A percentile compares a stretch with the other conserved stretches of the same genome.
Conservation (phyloP, 92 coral and sea anemone species). For the Micromussa lordhowensis region DNA sequence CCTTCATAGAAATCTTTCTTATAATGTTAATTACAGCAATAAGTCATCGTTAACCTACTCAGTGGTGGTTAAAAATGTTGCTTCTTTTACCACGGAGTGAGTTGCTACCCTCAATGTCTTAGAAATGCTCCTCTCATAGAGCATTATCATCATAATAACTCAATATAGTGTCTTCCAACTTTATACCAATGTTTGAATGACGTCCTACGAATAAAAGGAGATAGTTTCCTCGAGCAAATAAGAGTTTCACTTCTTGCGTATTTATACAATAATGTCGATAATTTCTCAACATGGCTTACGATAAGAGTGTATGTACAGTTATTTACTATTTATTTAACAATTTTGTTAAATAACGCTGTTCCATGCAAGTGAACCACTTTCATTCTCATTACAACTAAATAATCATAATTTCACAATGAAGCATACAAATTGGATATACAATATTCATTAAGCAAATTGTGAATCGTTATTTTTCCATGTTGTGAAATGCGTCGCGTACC, state of each 20-base stretch:
- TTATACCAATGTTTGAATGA: not conserved
- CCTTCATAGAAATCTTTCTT: not conserved
- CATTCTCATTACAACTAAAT: not conserved
- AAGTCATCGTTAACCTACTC: not conserved
- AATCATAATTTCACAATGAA: not conserved
- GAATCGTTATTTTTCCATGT: not conserved
- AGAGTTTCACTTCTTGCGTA: not conserved
- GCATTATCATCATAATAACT: not conserved
- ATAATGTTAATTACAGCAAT: not conserved
- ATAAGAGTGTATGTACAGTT: slow-evolving; percentile 8
- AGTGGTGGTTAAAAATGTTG: too few species aligned
- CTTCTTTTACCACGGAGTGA: not conserved
- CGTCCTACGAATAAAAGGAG: not conserved
- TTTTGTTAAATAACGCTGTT: slow-evolving; percentile 10
- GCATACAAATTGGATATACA: not conserved
- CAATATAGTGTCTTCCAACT: not conserved
- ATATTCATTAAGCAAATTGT: not conserved
- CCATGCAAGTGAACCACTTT: not conserved
- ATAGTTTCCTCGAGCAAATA: not conserved
- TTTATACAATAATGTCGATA: not conserved
- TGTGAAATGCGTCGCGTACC: not conserved
- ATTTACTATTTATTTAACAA: not conserved
- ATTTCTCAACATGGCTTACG: not conserved
- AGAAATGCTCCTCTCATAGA: not conserved
- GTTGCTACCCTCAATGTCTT: not conserved